Evolutionary conservation across 2,888 invertebrate species (phyloP).

Genomic region (Callosobruchus maculatus): DNA sequence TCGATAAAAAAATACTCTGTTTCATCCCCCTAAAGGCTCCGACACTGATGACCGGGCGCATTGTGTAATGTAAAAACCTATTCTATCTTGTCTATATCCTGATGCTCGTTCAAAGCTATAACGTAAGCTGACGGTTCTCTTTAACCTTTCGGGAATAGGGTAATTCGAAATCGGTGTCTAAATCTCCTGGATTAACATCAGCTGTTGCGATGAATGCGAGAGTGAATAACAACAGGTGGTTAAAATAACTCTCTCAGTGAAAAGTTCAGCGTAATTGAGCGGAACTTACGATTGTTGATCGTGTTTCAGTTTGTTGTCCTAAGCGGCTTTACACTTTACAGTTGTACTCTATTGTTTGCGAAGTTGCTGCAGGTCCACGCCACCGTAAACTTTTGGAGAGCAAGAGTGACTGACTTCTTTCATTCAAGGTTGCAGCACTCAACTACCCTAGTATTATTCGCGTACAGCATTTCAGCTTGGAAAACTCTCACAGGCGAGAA

Average conservation of each 20-base stretch:
- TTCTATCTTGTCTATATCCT: no score
- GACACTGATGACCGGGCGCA: no score
- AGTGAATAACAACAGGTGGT: slow-evolving; percentile 41
- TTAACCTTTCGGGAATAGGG: neutral
- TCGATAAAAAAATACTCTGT: no score
- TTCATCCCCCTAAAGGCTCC: no score
- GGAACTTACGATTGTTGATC: neutral
- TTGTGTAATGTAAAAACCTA: no score
- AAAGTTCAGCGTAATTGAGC: neutral
- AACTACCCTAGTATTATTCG: no score
- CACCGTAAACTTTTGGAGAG: neutral
- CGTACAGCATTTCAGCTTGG: no score
- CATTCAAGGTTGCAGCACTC: neutral
- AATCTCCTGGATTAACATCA: neutral
- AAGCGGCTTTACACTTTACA: neutral
- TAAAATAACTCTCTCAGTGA: slow-evolving; percentile 25
- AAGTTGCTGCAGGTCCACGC: neutral
- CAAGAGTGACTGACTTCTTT: neutral
- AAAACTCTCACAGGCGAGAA: no score
- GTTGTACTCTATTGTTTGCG: neutral
- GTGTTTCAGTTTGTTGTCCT: neutral
- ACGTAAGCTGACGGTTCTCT: no score
- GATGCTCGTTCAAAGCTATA: no score
- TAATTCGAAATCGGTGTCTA: neutral
- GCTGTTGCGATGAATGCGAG: neutral